A percentile compares a stretch with the other conserved stretches of the same genome.
Evolutionary conservation across 2,797 vertebrate genomes (phyloP).

Genomic region (Catostomus latipinnis): DNA sequence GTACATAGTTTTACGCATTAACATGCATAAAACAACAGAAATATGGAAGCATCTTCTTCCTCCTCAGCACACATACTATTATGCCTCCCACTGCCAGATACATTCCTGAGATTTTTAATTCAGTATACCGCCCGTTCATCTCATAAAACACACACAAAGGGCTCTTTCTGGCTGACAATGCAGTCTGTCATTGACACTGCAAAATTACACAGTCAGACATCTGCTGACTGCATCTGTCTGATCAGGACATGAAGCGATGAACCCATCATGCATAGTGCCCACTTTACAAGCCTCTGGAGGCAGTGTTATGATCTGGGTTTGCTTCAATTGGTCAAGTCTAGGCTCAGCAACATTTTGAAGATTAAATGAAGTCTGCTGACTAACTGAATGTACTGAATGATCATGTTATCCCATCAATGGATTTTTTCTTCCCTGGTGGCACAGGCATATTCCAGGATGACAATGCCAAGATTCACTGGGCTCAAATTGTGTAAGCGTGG

Average conservation of each 20-base stretch:
- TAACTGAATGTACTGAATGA: too few relatives aligned
- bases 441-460: too few relatives aligned
- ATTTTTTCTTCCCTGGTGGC: too few relatives aligned
- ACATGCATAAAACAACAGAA: background rate
- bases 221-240: slow-evolving; percentile 66
- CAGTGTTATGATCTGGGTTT: too few relatives aligned
- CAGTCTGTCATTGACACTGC: slow-evolving; percentile 62
- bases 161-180: slow-evolving; percentile 61
- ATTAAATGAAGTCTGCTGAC: too few relatives aligned
- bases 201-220: slow-evolving; percentile 67
- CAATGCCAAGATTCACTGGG: too few relatives aligned
- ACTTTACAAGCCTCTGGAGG: too few relatives aligned
- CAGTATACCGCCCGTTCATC: background rate
- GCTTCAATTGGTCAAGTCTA: too few relatives aligned
- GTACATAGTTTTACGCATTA: background rate
- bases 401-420: too few relatives aligned
- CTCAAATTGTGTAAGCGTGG: too few relatives aligned
- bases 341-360: too few relatives aligned
- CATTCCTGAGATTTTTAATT: slow-evolving; percentile 7
- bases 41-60: slow-evolving; percentile 3
- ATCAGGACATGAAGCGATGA: background rate
- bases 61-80: background rate
- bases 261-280: too few relatives aligned
- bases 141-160: slow-evolving; percentile 1
- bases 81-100: background rate